phyloP scores from a whole-genome alignment of 2,113 vertebrate genomes.

The Cavia porcellus region DNA sequence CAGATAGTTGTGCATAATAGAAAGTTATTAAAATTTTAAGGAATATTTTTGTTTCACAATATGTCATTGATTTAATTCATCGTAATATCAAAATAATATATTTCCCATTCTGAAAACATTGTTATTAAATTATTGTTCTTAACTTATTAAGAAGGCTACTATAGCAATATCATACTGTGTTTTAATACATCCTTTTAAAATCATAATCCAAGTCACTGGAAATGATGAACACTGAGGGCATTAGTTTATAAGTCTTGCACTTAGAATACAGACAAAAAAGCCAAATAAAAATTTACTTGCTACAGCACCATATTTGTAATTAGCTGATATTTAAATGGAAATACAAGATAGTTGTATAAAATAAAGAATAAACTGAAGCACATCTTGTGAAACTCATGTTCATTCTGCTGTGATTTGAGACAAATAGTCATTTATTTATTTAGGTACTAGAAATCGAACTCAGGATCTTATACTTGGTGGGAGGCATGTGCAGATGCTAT shows the following conservation, averaged over 20 bases:
- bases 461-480: too few relatives aligned
- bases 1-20: background rate
- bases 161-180: background rate
- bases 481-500: too few relatives aligned
- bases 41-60: background rate
- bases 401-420: background rate
- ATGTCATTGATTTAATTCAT: background rate
- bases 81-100: slow-evolving; percentile 22
- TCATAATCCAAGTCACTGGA: background rate
- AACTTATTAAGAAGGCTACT: background rate
- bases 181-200: background rate
- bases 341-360: background rate
- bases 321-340: background rate
- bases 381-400: background rate
- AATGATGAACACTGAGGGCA: background rate
- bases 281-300: background rate
- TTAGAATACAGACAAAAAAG: background rate
- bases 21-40: background rate
- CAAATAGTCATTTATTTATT: background rate
- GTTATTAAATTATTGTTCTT: background rate
- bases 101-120: background rate
- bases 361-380: background rate
- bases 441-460: too few relatives aligned
- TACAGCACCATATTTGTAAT: background rate
- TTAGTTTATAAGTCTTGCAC: background rate